phyloP scores from a whole-genome alignment of 1,140 invertebrate genomes.

The Drosophila subobscura region DNA sequence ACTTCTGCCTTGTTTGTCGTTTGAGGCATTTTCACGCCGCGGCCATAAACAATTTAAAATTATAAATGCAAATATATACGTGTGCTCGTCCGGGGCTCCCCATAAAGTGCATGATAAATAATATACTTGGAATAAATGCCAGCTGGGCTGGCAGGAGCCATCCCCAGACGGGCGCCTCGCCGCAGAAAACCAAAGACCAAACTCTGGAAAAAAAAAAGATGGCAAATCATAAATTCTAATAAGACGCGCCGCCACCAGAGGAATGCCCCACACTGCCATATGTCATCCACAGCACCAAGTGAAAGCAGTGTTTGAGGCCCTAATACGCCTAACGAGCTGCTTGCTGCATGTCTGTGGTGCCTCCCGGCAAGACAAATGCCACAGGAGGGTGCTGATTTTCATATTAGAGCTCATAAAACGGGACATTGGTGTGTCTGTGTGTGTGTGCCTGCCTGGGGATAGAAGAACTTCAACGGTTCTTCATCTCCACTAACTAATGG shows the following conservation, averaged over 20 bases:
- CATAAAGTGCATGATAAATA: slow-evolving; percentile 62
- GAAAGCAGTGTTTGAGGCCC: slow-evolving; percentile 38
- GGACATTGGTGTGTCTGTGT: slow-evolving; percentile 33
- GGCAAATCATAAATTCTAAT: slow-evolving; percentile 62
- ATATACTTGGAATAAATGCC: slow-evolving; percentile 51
- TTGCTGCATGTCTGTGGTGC: slow-evolving; percentile 42
- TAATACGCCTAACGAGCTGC: slow-evolving; percentile 54
- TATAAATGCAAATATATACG: slow-evolving; percentile 62
- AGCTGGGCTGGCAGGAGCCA: slow-evolving; percentile 32
- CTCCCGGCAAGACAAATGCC: slow-evolving; percentile 1
- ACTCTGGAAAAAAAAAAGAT: slow-evolving; percentile 29
- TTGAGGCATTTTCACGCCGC: slow-evolving; percentile 49
- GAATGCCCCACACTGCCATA: slow-evolving; percentile 44
- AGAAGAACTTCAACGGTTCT: slow-evolving; percentile 8
- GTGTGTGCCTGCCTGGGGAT: neutral
- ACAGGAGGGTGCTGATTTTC: slow-evolving; percentile 30
- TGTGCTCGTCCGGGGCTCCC: slow-evolving; percentile 24
- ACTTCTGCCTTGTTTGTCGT: slow-evolving; percentile 33
- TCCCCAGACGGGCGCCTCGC: slow-evolving; percentile 18
- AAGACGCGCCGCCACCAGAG: slow-evolving; percentile 44
- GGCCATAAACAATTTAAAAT: slow-evolving; percentile 58
- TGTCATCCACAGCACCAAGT: slow-evolving; percentile 25
- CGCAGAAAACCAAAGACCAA: slow-evolving; percentile 22
- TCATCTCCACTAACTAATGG: neutral
- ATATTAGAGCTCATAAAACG: slow-evolving; percentile 46